Base-by-base conservation (phyloP, 2,888 invertebrate genomes). In the Meghimatium bilineatum region DNA sequence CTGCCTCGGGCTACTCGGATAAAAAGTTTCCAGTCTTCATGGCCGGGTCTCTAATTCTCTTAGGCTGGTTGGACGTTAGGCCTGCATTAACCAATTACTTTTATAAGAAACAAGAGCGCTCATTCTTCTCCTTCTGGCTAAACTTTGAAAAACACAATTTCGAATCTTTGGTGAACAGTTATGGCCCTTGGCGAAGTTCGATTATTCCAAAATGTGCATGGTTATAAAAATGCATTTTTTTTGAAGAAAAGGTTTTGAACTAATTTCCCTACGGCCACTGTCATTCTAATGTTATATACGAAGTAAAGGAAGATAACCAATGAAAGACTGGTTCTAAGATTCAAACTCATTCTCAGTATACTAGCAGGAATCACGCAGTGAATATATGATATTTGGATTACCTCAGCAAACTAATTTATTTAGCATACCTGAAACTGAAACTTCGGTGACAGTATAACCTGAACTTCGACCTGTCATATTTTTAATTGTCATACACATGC, bases 21-120 rank as follows among this genome's bases (percentile, higher is more conserved):
- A 49, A 66, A 67, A 72, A 49, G 36, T 38, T 56, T 74, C 72
- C 52, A 29, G 38, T 78, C 63, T 52, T 36, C 29, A 72, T 44
- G 34, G 36, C 63, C 34, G 67, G 17, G 32, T 23, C 36, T 71
- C 78, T 83, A 83, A 83, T 83, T 78, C 83, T 83, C 72, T 78
- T 72, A 72, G 72, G 63, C 83, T 32, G 72, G 32, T 29, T 52
- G 66, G 78, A 78, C 72, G 83, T 78, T 67, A 72, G 77, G 83
- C 38, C 63, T 72, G 78, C 83, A 83, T 83, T 83, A 83, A 71
- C 83, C 78, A 83, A 83, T 83, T 83, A 83, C 72, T 63, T 78
- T 36, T 60, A 52, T n/a, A 38, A 36, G 32, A 17, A 60, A 60
- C 29, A 71, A 32, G 71, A 36, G 66, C 38, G 29, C 49, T 44